A percentile compares a stretch with the other conserved stretches of the same genome.
Evolutionary conservation across 53 echinoderm and acorn worm genomes (phyloP).

Genomic region (Henricia sp.): DNA sequence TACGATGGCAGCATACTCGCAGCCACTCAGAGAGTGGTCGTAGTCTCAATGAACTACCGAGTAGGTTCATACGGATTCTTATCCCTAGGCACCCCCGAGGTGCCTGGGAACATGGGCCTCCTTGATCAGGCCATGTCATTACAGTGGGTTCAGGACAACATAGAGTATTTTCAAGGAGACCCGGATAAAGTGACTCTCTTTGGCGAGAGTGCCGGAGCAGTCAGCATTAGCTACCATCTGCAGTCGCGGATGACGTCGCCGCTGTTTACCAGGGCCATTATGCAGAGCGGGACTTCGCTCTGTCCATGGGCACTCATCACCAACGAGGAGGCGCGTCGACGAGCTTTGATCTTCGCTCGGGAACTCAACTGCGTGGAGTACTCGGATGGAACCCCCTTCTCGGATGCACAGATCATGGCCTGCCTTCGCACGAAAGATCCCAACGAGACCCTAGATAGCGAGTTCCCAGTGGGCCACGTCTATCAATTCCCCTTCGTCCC

Average conservation of each 20-base stretch:
- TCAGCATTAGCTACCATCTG: slow-evolving; percentile 82
- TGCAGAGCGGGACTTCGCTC: slow-evolving; percentile 90
- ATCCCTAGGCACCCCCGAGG: slow-evolving; percentile 75
- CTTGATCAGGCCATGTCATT: slow-evolving; percentile 84
- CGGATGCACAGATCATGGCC: slow-evolving; percentile 58
- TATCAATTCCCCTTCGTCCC: slow-evolving; percentile 93
- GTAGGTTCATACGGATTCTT: slow-evolving; percentile 88
- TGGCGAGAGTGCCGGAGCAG: slow-evolving; percentile 95
- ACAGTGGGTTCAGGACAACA: slow-evolving; percentile 90
- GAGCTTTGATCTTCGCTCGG: slow-evolving; percentile 70
- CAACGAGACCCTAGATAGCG: slow-evolving; percentile 59
- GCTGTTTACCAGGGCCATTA: slow-evolving; percentile 75
- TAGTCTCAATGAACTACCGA: slow-evolving; percentile 91
- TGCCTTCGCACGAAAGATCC: slow-evolving; percentile 77
- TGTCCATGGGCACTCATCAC: slow-evolving; percentile 82
- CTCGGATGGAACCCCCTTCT: slow-evolving; percentile 42
- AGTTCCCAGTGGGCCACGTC: slow-evolving; percentile 71
- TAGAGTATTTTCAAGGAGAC: slow-evolving; percentile 82
- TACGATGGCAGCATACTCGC: slow-evolving; percentile 89
- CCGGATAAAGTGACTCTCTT: slow-evolving; percentile 77
- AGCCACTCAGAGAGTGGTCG: slow-evolving; percentile 79
- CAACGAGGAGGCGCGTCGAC: slow-evolving; percentile 64
- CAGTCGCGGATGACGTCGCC: slow-evolving; percentile 67
- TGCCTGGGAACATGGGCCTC: slow-evolving; percentile 94
- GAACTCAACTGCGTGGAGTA: slow-evolving; percentile 69